Evolutionary conservation across 2,888 invertebrate genomes (phyloP).

Genomic region (Xanthorhoe designata): DNA sequence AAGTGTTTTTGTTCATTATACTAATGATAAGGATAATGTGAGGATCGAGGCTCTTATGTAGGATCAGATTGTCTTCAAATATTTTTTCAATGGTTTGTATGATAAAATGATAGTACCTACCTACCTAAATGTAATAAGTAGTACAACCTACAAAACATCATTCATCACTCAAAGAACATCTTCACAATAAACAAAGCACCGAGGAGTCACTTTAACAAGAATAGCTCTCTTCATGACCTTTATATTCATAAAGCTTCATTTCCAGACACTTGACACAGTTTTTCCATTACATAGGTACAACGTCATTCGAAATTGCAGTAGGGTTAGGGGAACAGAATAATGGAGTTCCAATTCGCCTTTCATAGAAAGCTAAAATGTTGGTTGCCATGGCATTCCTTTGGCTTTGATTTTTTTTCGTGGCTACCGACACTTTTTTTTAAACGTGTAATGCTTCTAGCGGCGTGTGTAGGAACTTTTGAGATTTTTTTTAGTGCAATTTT

Average conservation of each 20-base stretch:
- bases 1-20: not conserved
- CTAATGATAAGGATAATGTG: not conserved
- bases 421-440: too few relatives aligned
- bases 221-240: constrained; percentile 34
- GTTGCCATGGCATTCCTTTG: not conserved
- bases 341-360: constrained; percentile 17
- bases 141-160: too few relatives aligned
- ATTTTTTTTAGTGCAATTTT: not conserved
- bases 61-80: too few relatives aligned
- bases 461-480: too few relatives aligned
- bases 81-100: too few relatives aligned
- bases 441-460: too few relatives aligned
- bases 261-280: constrained; percentile 49
- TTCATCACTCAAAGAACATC: not conserved
- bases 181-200: constrained; percentile 11
- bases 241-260: constrained; percentile 45
- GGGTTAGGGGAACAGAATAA: constrained; percentile 12
- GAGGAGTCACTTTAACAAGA: constrained; percentile 15
- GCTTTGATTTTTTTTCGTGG: not conserved
- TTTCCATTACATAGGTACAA: constrained; percentile 47
- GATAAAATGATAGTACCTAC: too few relatives aligned
- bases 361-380: constrained; percentile 5
- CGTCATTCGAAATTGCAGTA: constrained; percentile 42
- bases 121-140: too few relatives aligned
- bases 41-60: not conserved